Evolutionary conservation across 2,888 invertebrate genomes (phyloP).

Genomic region (Maniola hyperantus): DNA sequence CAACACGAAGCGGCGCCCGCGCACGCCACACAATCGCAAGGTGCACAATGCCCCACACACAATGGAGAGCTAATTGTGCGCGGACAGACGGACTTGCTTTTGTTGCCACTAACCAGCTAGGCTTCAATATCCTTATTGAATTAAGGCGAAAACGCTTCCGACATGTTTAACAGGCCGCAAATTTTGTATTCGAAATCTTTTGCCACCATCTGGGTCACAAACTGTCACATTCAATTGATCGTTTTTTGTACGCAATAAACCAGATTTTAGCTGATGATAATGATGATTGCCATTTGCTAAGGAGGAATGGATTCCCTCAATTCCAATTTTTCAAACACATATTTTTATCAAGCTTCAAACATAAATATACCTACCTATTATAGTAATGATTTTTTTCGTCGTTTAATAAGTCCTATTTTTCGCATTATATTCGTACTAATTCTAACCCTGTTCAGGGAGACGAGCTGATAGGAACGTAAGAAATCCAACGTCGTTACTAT

Average conservation of each 20-base stretch:
- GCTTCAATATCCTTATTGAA: constrained; percentile 36
- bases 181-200: constrained; percentile 10
- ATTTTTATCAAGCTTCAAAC: too few species aligned
- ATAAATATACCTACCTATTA: too few species aligned
- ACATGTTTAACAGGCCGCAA: constrained; percentile 15
- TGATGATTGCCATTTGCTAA: background rate
- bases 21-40: constrained; percentile 46
- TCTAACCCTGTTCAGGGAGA: too few species aligned
- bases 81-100: constrained; percentile 68
- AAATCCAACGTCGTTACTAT: too few species aligned
- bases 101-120: constrained; percentile 50
- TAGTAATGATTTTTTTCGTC: too few species aligned
- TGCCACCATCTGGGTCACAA: constrained; percentile 4
- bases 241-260: background rate
- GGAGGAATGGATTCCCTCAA: background rate
- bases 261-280: background rate
- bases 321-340: too few species aligned
- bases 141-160: constrained; percentile 26
- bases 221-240: background rate
- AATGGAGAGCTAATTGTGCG: constrained; percentile 78
- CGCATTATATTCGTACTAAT: too few species aligned
- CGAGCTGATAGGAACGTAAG: too few species aligned
- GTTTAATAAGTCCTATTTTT: too few species aligned
- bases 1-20: constrained; percentile 65
- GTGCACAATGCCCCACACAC: constrained; percentile 60